Base-by-base conservation (phyloP, 2,888 invertebrate species). In the Galerucella calmariensis region DNA sequence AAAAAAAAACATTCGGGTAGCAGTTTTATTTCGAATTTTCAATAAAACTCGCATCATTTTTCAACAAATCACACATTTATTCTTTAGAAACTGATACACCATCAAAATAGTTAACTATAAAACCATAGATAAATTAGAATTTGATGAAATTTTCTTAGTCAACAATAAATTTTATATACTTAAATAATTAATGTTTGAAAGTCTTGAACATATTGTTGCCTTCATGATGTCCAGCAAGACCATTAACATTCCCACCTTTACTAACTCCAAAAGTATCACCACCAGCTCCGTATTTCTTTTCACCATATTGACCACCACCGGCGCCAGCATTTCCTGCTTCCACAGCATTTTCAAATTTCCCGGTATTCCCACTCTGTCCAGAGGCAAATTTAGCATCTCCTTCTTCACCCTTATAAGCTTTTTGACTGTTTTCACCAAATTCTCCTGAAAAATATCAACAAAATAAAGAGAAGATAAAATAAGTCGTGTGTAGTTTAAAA, bases 171-270 rank as follows among this genome's bases (percentile, higher is more conserved):
- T 48, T 48, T 48, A 48, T 27, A 59, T 14, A 35, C 12, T 4
- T 9, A 61, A 61, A 35, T 8, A 35, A 85, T 84, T 27, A 87
- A 86, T 53, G 24, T 58, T 69, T 66, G 82, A 90, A 90, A 82
- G 89, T 90, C 79, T 91, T 90, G 83, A 87, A 91, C 58, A 90
- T 89, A 1, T 74, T 74, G 75, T 87, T 90, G 44, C 89, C 89
- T 76, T 91, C 91, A 76, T 91, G 91, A 79, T 91, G 91, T 0
- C 91, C 91, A 75, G 91, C 88, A 56, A 91, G 85, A 0, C 90
- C 90, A 67, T 91, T 90, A 51, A 90, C 90, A 59, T 91, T 91
- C 44, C 90, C 86, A 76, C 91, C 91, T 83, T 91, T 91, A 84
- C 90, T 90, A 76, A 90, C 89, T 80, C 90, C 90, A 84, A 90